A percentile compares a stretch with the other conserved stretches of the same genome.
phyloP scores from a whole-genome alignment of 1,140 invertebrate genomes.

The Neuroterus valhalla region DNA sequence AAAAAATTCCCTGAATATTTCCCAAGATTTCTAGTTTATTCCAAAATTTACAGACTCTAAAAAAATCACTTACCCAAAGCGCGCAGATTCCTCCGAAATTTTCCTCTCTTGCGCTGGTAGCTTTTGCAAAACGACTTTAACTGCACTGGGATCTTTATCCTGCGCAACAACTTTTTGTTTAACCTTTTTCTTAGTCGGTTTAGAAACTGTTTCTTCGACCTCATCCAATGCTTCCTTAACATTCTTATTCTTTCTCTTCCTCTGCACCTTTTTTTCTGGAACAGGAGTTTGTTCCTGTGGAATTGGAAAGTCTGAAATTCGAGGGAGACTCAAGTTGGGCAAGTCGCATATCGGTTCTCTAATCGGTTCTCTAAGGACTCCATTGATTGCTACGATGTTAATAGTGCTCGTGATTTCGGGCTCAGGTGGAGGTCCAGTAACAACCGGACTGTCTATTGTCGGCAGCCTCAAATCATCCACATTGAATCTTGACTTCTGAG shows the following conservation, averaged over 20 bases:
- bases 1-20: no score
- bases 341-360: slow-evolving; percentile 16
- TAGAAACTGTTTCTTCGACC: background rate
- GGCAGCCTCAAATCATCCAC: slow-evolving; percentile 59
- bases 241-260: slow-evolving; percentile 9
- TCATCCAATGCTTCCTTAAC: background rate
- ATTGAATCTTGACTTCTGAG: slow-evolving; percentile 49
- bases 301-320: slow-evolving; percentile 12
- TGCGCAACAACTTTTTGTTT: slow-evolving; percentile 35
- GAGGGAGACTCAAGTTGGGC: slow-evolving; percentile 27
- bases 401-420: slow-evolving; percentile 51
- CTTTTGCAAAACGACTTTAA: slow-evolving; percentile 64
- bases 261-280: background rate
- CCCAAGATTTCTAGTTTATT: no score
- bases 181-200: slow-evolving; percentile 12
- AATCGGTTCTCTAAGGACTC: slow-evolving; percentile 9
- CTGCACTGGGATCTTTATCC: slow-evolving; percentile 58
- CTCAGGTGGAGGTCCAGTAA: slow-evolving; percentile 36
- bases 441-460: slow-evolving; percentile 44
- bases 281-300: background rate
- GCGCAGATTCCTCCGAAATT: slow-evolving; percentile 9
- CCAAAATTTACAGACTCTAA: background rate
- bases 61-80: slow-evolving; percentile 40
- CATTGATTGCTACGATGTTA: background rate
- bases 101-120: slow-evolving; percentile 47